A percentile compares a stretch with the other conserved stretches of the same genome.
phyloP scores from a whole-genome alignment of 2,797 vertebrate species.

The Melopsittacus undulatus region DNA sequence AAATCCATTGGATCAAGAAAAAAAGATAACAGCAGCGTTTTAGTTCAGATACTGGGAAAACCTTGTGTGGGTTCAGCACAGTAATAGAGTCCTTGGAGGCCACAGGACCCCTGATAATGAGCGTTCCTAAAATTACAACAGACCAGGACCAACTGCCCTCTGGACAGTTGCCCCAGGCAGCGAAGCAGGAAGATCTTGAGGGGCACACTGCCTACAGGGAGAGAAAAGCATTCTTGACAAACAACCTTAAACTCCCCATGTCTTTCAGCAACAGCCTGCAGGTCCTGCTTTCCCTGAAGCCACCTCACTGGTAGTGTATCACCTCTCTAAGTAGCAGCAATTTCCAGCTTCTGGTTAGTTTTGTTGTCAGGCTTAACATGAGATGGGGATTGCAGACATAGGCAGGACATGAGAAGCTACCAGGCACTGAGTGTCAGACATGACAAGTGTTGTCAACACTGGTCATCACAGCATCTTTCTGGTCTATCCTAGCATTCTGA shows the following conservation, averaged over 20 bases:
- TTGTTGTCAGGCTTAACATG: not conserved
- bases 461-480: not conserved
- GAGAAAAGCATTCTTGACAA: not conserved
- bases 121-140: not conserved
- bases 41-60: not conserved
- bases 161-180: not conserved
- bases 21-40: not conserved
- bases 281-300: not conserved
- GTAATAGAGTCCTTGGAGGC: not conserved
- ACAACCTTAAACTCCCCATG: not conserved
- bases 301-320: not conserved
- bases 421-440: not conserved
- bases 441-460: fast-evolving
- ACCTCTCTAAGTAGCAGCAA: not conserved
- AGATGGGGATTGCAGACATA: not conserved
- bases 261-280: not conserved
- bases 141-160: not conserved
- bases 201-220: not conserved
- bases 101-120: not conserved
- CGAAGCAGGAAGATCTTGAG: not conserved
- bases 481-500: not conserved
- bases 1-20: not conserved
- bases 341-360: not conserved
- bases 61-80: not conserved
- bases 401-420: not conserved